Percentiles rank a stretch among this genome's conserved stretches.
These are phyloP conservation scores for Lepidurus apus DNA, from an alignment of 1,140 invertebrate species.

Conservation along the genomic window DNA sequence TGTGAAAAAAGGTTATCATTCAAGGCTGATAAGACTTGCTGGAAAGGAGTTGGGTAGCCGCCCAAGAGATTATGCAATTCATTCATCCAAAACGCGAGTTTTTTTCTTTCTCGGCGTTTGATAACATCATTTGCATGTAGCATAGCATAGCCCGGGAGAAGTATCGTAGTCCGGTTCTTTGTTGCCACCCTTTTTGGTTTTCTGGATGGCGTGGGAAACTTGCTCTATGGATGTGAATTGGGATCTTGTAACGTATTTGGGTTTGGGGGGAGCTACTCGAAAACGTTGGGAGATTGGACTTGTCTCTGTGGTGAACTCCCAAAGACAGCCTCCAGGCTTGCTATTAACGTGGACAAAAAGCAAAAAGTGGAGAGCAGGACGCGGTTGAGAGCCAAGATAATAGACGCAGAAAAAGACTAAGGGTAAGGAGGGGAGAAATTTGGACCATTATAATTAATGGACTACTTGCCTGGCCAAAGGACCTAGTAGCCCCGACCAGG, in stretches of 20 bases:
- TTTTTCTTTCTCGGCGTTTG: not conserved
- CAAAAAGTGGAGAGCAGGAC: not conserved
- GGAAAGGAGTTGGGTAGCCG: not conserved
- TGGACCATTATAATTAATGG: conserved; percentile 10
- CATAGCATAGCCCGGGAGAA: not conserved
- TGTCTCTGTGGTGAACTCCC: conserved; percentile 7
- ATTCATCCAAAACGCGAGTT: not conserved
- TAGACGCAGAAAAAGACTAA: conserved; percentile 4
- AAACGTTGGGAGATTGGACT: not conserved
- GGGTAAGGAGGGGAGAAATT: not conserved
- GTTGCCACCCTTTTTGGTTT: not conserved
- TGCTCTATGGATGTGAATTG: not conserved
- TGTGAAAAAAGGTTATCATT: conserved; percentile 11
- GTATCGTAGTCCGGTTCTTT: conserved; percentile 13
- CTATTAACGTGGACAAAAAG: conserved; percentile 19
- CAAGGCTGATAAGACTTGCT: conserved; percentile 1
- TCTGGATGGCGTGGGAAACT: not conserved
- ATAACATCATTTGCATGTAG: conserved; percentile 16
- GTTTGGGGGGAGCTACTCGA: conserved; percentile 1
- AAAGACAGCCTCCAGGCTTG: not conserved
- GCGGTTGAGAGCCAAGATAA: not conserved
- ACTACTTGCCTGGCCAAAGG: not conserved
- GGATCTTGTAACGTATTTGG: conserved; percentile 18
- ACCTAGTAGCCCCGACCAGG: not conserved
- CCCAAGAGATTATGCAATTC: conserved; percentile 15